Base-by-base conservation (phyloP, 2,888 invertebrate genomes). In the Tinea trinotella region DNA sequence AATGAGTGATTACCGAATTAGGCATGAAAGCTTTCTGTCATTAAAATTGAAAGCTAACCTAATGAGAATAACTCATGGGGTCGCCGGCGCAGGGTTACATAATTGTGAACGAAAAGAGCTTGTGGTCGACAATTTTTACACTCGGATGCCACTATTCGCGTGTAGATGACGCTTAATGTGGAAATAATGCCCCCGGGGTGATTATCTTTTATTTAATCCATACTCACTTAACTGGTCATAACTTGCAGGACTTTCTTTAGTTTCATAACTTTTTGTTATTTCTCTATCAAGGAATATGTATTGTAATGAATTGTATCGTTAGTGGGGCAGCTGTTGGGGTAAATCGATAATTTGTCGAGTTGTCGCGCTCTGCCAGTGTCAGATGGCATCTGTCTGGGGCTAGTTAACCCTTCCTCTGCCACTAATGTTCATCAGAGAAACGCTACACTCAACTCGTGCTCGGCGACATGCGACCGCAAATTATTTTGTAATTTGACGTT, bases 171-270 rank as follows among this genome's bases (percentile, higher is more conserved):
- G 61, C 67, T 68, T 80, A 77, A 79, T 80, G 80, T 73, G 65
- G 65, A 77, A 77, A 78, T 80, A 81, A 80, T 81, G 76, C 71
- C 72, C 69, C 69, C 61, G 57, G 64, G 62, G 66, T 70, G 74
- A 80, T 81, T 80, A 80, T 75, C 70, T 75, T 76, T 74, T 74
- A 79, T 76, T 76, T 76, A 74, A 74, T 74, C 70, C 70, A 65
- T 67, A 66, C 65, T 63, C 60, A 56, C 54, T 56, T 48, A 44
- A 54, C 50, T 54, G 18, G 40, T 13, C 40, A 35, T 52, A 35
- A 19, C 24, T 54, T 49, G 52, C 19, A 48, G 49, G 36, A 54
- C 49, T 54, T 54, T 49, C 54, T 49, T 49, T 24, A 40, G 40
- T 40, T 48, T 48, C 18, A 20, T 19, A 20, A 48, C 24, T 50